These are phyloP conservation scores for Subacronicta megacephala DNA, from an alignment of 2,888 invertebrate species.

Conservation along the genomic window DNA sequence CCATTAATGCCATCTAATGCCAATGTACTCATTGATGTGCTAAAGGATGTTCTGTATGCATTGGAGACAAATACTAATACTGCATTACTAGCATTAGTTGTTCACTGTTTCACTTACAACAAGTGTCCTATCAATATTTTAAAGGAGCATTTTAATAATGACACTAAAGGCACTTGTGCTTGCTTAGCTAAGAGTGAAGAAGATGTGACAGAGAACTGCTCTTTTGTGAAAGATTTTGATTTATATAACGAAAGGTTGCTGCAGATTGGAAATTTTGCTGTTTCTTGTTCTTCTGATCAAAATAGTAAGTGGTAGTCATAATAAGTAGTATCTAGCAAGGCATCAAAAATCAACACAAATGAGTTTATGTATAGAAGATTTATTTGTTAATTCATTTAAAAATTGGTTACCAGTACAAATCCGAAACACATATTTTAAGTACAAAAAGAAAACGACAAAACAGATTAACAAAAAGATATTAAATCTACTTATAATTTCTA, in stretches of 20 bases:
- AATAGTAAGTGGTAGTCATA: conserved; percentile 73
- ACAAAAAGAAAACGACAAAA: too few relatives aligned
- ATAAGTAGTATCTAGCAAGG: too few relatives aligned
- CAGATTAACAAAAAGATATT: too few relatives aligned
- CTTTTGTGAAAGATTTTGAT: conserved; percentile 91
- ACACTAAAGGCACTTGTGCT: conserved; percentile 61
- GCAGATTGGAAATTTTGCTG: conserved; percentile 93
- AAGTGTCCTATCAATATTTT: conserved; percentile 72
- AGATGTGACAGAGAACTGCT: conserved; percentile 80
- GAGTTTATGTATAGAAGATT: too few relatives aligned
- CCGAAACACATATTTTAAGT: too few relatives aligned
- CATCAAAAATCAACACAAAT: too few relatives aligned
- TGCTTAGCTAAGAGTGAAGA: conserved; percentile 62
- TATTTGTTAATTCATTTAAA: too few relatives aligned
- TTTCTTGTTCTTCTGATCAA: conserved; percentile 88
- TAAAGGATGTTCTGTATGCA: conserved; percentile 90
- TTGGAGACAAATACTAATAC: conserved; percentile 92
- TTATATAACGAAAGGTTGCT: conserved; percentile 91
- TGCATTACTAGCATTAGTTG: conserved; percentile 90
- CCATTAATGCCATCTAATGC: conserved; percentile 83
- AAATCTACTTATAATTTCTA: too few relatives aligned
- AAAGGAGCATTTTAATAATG: conserved; percentile 69
- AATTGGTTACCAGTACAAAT: too few relatives aligned
- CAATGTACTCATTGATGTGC: conserved; percentile 89
- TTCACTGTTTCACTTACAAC: conserved; percentile 76